Evolutionary conservation across 2,113 vertebrate species (phyloP).

Genomic region (Brachyhypopomus occidentalis): DNA sequence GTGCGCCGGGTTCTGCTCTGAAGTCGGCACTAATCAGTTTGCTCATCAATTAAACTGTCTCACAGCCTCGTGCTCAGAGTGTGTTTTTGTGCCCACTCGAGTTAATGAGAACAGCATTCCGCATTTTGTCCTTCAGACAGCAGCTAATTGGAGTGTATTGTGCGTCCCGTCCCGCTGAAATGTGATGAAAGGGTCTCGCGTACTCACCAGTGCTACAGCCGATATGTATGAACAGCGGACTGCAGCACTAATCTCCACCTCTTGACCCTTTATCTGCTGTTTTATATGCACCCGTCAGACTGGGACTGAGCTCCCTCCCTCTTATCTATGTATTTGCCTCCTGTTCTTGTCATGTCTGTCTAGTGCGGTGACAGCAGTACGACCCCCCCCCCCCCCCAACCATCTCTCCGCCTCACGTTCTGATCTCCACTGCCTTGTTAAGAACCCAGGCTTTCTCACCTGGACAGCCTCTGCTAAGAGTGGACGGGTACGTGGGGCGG

Average conservation of each 20-base stretch:
- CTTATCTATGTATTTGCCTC: slow-evolving; percentile 28
- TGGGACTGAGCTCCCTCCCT: neutral
- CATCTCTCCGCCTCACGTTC: slow-evolving; percentile 15
- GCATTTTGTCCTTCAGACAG: slow-evolving; percentile 60
- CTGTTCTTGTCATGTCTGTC: slow-evolving; percentile 7
- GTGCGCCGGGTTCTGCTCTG: slow-evolving; percentile 40
- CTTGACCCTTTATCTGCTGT: slow-evolving; percentile 1
- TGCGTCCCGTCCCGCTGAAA: slow-evolving; percentile 47
- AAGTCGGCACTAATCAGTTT: slow-evolving; percentile 62
- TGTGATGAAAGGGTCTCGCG: slow-evolving; percentile 5
- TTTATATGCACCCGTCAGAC: neutral
- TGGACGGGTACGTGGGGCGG: neutral
- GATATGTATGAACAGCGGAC: slow-evolving; percentile 3
- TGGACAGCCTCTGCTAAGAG: slow-evolving; percentile 16
- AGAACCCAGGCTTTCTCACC: slow-evolving; percentile 37
- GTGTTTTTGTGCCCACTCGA: slow-evolving; percentile 62
- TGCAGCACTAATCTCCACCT: slow-evolving; percentile 1
- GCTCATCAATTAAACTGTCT: slow-evolving; percentile 61
- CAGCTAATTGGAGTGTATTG: slow-evolving; percentile 58
- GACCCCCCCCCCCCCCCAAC: slow-evolving; percentile 8
- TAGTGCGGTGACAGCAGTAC: slow-evolving; percentile 16
- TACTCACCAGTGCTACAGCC: neutral
- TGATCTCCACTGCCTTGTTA: slow-evolving; percentile 13
- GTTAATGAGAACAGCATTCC: slow-evolving; percentile 63
- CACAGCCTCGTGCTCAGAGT: slow-evolving; percentile 45